A percentile compares a stretch with the other conserved stretches of the same genome.
phyloP scores from a whole-genome alignment of 2,113 vertebrate species.

The Psittacus erithacus region DNA sequence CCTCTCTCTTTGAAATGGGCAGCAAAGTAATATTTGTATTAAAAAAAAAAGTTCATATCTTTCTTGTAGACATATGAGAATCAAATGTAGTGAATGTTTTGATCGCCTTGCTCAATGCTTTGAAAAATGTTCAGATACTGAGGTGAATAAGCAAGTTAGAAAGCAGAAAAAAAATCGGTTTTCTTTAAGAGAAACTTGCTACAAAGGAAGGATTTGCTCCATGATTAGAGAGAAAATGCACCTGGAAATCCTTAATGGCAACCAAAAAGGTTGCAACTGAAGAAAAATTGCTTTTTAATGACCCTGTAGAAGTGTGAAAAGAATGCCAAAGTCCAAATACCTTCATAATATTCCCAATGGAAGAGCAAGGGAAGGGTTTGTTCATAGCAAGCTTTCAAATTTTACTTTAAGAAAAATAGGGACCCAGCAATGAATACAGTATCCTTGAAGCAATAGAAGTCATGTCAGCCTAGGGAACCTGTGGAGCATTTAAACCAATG shows the following conservation, averaged over 20 bases:
- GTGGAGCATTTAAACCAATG: fast-evolving
- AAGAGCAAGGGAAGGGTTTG: background rate
- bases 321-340: background rate
- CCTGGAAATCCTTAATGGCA: background rate
- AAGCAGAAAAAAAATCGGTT: background rate
- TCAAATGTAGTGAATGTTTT: background rate
- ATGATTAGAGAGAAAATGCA: background rate
- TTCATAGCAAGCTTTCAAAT: background rate
- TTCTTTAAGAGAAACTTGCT: background rate
- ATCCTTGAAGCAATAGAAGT: background rate
- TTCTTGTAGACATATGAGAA: background rate
- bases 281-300: background rate
- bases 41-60: background rate
- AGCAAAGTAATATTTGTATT: background rate
- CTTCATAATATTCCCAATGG: background rate
- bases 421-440: background rate
- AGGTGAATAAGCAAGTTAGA: background rate
- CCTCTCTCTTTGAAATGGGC: background rate
- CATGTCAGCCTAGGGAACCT: background rate
- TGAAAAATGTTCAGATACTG: background rate
- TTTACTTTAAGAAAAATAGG: background rate
- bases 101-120: background rate
- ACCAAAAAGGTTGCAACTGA: background rate
- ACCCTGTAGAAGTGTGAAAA: background rate
- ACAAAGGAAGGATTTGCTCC: background rate